Conservation (phyloP, 2,888 invertebrate species). For the Bugula neritina region DNA sequence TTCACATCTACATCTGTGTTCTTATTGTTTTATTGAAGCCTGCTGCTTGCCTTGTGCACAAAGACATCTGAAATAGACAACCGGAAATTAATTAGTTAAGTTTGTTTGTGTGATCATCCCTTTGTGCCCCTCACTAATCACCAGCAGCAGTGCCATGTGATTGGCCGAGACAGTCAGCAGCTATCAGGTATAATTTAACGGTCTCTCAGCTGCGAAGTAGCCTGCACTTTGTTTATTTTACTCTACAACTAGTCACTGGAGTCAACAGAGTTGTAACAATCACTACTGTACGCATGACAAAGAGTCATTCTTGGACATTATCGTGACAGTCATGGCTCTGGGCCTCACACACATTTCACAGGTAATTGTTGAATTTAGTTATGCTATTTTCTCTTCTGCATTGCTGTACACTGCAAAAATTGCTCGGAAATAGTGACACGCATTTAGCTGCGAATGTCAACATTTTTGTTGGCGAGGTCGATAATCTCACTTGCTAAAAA, state of each 20-base stretch:
- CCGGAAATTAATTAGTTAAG: conserved; percentile 25
- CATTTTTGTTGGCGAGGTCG: background rate
- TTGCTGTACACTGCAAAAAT: too few species aligned
- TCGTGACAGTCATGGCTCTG: conserved; percentile 3
- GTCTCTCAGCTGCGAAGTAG: background rate
- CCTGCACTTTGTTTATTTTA: background rate
- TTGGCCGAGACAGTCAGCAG: conserved; percentile 17
- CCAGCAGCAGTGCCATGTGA: conserved; percentile 1
- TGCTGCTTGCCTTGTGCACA: conserved; percentile 24
- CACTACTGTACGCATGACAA: conserved; percentile 13
- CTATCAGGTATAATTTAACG: background rate
- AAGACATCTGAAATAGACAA: conserved; percentile 25
- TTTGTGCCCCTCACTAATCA: conserved; percentile 23
- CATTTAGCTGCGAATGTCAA: too few species aligned
- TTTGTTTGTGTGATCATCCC: conserved; percentile 25
- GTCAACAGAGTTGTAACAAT: background rate
- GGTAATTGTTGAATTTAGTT: background rate
- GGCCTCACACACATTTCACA: background rate
- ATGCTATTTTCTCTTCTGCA: background rate
- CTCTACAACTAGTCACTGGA: background rate
- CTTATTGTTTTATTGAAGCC: conserved; percentile 8
- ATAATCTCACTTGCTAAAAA: background rate
- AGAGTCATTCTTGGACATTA: background rate
- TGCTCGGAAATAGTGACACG: too few species aligned
- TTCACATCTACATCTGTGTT: background rate